Evolutionary conservation across 2,113 vertebrate genomes (phyloP).

Genomic region (Nanger granti): DNA sequence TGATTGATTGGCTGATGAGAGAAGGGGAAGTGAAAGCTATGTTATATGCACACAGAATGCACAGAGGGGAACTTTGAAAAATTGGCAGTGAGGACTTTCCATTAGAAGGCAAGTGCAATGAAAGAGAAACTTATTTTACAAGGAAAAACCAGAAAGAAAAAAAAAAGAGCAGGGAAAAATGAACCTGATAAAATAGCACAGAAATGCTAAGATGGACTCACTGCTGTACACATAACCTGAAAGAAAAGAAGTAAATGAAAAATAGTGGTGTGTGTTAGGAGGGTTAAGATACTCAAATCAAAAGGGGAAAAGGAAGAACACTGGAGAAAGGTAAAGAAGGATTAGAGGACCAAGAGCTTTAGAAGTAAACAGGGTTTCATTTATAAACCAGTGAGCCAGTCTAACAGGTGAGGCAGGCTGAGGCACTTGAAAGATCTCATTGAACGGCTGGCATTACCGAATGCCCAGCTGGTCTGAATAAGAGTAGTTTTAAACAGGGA

Average conservation of each 20-base stretch:
- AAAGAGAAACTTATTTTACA: background rate
- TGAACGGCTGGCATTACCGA: constrained; percentile 61
- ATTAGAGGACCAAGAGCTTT: constrained; percentile 39
- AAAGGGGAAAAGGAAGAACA: background rate
- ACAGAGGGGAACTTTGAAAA: constrained; percentile 17
- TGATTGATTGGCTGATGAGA: background rate
- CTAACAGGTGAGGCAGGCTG: constrained; percentile 65
- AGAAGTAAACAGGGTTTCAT: constrained; percentile 36
- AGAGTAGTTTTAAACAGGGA: constrained; percentile 65
- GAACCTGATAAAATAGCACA: constrained; percentile 42
- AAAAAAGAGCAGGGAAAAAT: too few species aligned
- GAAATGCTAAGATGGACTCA: constrained; percentile 45
- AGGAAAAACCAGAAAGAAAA: background rate
- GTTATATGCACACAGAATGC: background rate
- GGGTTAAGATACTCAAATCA: background rate
- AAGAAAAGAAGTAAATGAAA: constrained; percentile 62
- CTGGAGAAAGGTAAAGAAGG: constrained; percentile 49
- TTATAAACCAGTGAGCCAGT: constrained; percentile 61
- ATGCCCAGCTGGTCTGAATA: constrained; percentile 59
- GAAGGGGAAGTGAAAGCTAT: background rate
- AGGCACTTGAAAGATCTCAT: constrained; percentile 69
- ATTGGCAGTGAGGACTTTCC: background rate
- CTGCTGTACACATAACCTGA: constrained; percentile 47
- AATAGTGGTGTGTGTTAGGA: background rate
- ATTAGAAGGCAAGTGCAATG: background rate